phyloP scores from a whole-genome alignment of 2,113 vertebrate genomes.

The Urocolius indicus region DNA sequence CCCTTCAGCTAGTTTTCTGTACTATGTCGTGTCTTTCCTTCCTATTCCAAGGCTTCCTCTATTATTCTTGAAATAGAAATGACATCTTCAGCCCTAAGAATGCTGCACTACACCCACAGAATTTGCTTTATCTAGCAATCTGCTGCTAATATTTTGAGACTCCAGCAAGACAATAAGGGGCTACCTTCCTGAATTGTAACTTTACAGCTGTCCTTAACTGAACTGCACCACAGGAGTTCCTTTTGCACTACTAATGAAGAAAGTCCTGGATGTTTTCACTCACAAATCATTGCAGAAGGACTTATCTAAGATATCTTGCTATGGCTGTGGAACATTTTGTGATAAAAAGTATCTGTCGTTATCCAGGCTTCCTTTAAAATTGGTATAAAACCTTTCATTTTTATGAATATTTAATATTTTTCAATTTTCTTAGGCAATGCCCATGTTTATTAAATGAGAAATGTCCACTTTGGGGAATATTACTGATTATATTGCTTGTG shows the following conservation, averaged over 20 bases:
- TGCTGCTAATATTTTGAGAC: slow-evolving; percentile 3
- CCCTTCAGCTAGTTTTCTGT: not conserved
- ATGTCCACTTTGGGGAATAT: not conserved
- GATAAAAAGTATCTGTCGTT: not conserved
- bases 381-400: not conserved
- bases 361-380: slow-evolving; percentile 2
- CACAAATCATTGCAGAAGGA: not conserved
- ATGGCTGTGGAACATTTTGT: not conserved
- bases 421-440: not conserved
- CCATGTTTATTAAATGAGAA: slow-evolving; percentile 1
- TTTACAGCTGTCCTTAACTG: slow-evolving; percentile 22
- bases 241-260: not conserved
- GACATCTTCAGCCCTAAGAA: not conserved
- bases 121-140: slow-evolving; percentile 16
- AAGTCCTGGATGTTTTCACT: not conserved
- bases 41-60: not conserved
- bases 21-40: not conserved
- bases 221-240: not conserved
- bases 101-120: not conserved
- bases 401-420: slow-evolving; percentile 45
- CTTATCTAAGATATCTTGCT: not conserved
- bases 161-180: not conserved
- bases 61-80: slow-evolving; percentile 38
- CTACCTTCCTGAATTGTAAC: not conserved
- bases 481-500: not conserved